Conservation (phyloP, 2,888 invertebrate species). For the Elysia crispata region DNA sequence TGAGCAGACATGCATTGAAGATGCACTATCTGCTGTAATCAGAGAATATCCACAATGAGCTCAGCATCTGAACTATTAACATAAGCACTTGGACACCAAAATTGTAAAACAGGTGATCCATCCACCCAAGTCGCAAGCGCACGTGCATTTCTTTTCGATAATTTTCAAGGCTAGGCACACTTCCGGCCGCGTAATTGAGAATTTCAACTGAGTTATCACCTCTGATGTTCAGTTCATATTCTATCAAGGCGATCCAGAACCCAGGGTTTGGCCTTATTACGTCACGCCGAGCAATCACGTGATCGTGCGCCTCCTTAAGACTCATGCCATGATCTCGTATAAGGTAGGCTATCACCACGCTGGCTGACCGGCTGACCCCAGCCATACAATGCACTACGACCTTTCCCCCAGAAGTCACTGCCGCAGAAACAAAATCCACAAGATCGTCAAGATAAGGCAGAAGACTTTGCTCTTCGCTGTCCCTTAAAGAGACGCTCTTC, state of each 20-base stretch:
- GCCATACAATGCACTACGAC: constrained; percentile 66
- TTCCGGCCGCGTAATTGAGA: constrained; percentile 58
- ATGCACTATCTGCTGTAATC: too few species aligned
- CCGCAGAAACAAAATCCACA: constrained; percentile 59
- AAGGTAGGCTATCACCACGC: constrained; percentile 64
- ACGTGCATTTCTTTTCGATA: constrained; percentile 54
- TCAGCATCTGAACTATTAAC: constrained; percentile 53
- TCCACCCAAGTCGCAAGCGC: constrained; percentile 58
- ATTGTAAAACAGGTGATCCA: constrained; percentile 54
- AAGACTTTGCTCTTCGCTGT: constrained; percentile 58
- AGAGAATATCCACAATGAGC: too few species aligned
- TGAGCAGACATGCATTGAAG: too few species aligned
- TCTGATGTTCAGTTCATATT: constrained; percentile 56
- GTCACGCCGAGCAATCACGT: constrained; percentile 55
- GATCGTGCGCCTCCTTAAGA: constrained; percentile 58
- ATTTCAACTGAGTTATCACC: constrained; percentile 59
- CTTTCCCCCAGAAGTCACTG: constrained; percentile 51
- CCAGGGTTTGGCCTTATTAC: constrained; percentile 62
- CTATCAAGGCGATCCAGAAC: constrained; percentile 62
- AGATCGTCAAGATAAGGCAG: constrained; percentile 57
- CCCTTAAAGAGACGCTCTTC: constrained; percentile 57
- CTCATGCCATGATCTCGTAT: constrained; percentile 58
- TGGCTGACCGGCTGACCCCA: constrained; percentile 66
- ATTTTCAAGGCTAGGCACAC: constrained; percentile 52
- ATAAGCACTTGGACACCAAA: constrained; percentile 55